These are phyloP conservation scores for Campylomormyrus numenius DNA, from an alignment of 2,113 vertebrate species.

Conservation along the genomic window DNA sequence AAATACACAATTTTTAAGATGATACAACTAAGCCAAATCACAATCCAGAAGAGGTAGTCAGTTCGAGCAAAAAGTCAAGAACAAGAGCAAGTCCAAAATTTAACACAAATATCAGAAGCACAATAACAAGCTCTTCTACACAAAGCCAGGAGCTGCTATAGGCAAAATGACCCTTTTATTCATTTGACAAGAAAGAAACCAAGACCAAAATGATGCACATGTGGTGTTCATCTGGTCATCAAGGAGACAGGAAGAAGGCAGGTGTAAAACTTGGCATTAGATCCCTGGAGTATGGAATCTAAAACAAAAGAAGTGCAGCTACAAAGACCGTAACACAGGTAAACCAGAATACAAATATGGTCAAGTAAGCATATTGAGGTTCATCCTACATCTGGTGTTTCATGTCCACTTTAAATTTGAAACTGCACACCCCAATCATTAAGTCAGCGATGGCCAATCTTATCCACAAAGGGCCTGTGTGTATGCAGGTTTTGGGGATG, in stretches of 20 bases:
- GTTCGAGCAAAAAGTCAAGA: not conserved
- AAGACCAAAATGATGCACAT: not conserved
- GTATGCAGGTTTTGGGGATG: too few relatives aligned
- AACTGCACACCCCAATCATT: not conserved
- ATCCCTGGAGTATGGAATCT: not conserved
- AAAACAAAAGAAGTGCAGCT: not conserved
- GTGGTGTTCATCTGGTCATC: not conserved
- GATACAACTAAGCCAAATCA: not conserved
- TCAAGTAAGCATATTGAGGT: too few relatives aligned
- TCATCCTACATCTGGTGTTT: not conserved
- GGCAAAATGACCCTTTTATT: not conserved
- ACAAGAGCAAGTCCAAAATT: not conserved
- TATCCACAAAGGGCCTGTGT: too few relatives aligned
- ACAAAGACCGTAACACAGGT: too few relatives aligned
- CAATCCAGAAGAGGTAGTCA: not conserved
- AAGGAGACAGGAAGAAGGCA: not conserved
- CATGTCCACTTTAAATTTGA: not conserved
- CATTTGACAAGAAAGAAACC: not conserved
- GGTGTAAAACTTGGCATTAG: not conserved
- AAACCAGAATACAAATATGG: too few relatives aligned
- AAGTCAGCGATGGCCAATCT: too few relatives aligned
- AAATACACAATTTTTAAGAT: not conserved
- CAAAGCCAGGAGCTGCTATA: not conserved
- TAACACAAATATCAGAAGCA: not conserved
- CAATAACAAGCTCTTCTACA: not conserved